Evolutionary conservation across 2,888 invertebrate species (phyloP).

Genomic region (Entomobrya multifasciata): DNA sequence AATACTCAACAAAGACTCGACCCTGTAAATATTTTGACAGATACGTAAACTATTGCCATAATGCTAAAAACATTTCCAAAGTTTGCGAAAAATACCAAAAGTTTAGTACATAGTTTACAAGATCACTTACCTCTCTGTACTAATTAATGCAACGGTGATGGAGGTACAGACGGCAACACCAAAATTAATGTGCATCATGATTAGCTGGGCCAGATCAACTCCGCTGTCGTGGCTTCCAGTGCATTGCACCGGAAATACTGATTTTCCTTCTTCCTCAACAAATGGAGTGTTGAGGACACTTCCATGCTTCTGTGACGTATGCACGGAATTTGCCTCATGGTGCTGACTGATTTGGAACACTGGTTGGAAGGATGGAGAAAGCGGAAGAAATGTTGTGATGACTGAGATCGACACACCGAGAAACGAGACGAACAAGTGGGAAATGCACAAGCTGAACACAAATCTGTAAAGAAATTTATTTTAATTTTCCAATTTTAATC

Average conservation of each 20-base stretch:
- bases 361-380: slow-evolving; percentile 3
- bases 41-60: too few relatives aligned
- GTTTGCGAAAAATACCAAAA: too few relatives aligned
- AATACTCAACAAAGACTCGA: too few relatives aligned
- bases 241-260: slow-evolving; percentile 48
- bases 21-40: too few relatives aligned
- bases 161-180: slow-evolving; percentile 78
- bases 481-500: slow-evolving; percentile 4
- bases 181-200: slow-evolving; percentile 76
- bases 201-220: slow-evolving; percentile 68
- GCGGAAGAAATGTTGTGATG: slow-evolving; percentile 60
- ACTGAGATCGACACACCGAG: slow-evolving; percentile 77
- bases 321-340: slow-evolving; percentile 3
- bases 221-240: slow-evolving; percentile 25
- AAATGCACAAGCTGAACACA: slow-evolving; percentile 78
- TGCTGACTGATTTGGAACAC: slow-evolving; percentile 25
- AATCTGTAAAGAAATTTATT: slow-evolving; percentile 73
- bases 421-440: slow-evolving; percentile 76
- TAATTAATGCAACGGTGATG: slow-evolving; percentile 77
- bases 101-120: not conserved
- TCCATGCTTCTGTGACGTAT: not conserved
- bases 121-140: slow-evolving; percentile 77
- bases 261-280: slow-evolving; percentile 26
- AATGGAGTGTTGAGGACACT: not conserved
- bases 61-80: too few relatives aligned